Conservation (phyloP, 53 echinoderm and acorn worm genomes). For the Echinometra lucunter region DNA sequence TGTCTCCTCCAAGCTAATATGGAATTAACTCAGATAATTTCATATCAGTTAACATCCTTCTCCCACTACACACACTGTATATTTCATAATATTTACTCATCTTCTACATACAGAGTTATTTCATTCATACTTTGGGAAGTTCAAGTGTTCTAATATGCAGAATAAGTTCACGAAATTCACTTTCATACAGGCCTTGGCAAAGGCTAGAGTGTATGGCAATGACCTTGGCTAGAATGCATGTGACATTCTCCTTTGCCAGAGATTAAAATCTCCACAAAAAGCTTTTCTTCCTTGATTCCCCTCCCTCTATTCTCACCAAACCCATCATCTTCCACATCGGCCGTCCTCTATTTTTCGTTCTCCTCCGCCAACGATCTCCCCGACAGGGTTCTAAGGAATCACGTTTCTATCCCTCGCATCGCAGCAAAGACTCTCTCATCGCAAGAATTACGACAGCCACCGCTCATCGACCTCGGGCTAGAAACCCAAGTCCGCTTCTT, state of each 20-base stretch:
- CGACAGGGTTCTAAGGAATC: constrained; percentile 55
- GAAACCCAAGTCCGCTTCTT: constrained; percentile 66
- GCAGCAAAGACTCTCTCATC: constrained; percentile 65
- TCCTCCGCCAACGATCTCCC: constrained; percentile 45
- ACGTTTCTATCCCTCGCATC: constrained; percentile 60
- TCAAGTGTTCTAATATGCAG: too few relatives aligned
- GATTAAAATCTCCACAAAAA: constrained; percentile 48
- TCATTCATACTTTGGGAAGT: too few relatives aligned
- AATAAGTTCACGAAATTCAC: too few relatives aligned
- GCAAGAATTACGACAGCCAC: constrained; percentile 62
- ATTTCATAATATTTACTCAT: too few relatives aligned
- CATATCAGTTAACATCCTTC: too few relatives aligned
- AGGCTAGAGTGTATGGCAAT: constrained; percentile 1
- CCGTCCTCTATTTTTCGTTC: constrained; percentile 58
- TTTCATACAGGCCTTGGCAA: neutral
- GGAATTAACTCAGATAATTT: too few relatives aligned
- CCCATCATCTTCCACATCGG: neutral
- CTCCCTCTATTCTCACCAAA: constrained; percentile 34
- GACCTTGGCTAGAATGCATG: constrained; percentile 47
- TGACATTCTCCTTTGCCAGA: constrained; percentile 7
- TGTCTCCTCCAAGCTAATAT: too few relatives aligned
- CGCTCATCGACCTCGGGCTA: constrained; percentile 55
- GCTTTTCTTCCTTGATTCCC: constrained; percentile 1
- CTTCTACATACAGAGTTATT: too few relatives aligned
- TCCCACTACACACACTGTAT: too few relatives aligned